Evolutionary conservation across 2,888 invertebrate genomes (phyloP).

Genomic region (Torymus aiolomorphi): DNA sequence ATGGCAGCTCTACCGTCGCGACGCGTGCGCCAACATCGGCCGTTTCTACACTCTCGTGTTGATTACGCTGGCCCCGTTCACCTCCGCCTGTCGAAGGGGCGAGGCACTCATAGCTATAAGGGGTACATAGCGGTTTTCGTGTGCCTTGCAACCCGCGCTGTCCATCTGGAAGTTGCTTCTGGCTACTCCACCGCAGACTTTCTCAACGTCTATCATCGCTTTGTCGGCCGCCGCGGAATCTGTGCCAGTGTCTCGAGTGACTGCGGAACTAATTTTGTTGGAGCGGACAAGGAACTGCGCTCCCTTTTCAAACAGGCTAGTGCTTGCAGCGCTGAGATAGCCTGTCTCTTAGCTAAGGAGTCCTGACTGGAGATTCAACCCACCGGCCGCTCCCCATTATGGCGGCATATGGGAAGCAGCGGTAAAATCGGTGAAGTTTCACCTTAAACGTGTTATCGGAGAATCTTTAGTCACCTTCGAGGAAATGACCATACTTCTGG

Average conservation of each 20-base stretch:
- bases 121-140: background rate
- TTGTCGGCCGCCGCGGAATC: background rate
- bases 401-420: background rate
- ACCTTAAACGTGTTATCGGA: background rate
- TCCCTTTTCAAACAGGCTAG: background rate
- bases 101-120: background rate
- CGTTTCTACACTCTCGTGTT: background rate
- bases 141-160: no score
- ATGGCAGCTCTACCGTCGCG: background rate
- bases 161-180: no score
- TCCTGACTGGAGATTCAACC: background rate
- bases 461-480: background rate
- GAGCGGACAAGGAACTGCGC: background rate
- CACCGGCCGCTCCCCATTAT: background rate
- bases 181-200: background rate
- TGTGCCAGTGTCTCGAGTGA: background rate
- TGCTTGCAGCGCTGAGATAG: background rate
- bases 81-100: background rate
- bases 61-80: background rate
- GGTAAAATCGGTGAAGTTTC: conserved; percentile 8
- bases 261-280: background rate
- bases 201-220: background rate
- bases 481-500: background rate
- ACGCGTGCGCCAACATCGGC: no score
- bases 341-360: background rate